These are phyloP conservation scores for Sinhomidia bicolor DNA, from an alignment of 2,888 invertebrate species.

Conservation along the genomic window DNA sequence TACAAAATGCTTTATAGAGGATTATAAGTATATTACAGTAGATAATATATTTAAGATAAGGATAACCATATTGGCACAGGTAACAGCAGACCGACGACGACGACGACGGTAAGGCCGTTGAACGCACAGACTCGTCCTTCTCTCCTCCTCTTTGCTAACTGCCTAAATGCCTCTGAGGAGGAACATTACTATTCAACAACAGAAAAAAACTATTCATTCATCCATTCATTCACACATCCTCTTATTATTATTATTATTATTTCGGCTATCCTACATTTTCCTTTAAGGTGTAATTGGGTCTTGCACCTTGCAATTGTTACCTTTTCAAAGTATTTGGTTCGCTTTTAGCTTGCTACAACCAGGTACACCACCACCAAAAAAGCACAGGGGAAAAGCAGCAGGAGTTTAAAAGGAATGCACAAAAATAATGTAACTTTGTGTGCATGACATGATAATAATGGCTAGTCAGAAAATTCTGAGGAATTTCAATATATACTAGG, in stretches of 20 bases:
- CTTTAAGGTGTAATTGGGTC: background rate
- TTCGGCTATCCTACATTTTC: conserved; percentile 38
- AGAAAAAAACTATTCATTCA: conserved; percentile 58
- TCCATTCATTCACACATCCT: conserved; percentile 59
- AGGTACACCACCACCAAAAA: no score
- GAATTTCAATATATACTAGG: no score
- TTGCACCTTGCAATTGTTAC: background rate
- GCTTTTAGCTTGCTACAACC: no score
- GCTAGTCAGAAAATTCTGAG: no score
- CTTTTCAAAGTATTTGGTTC: conserved; percentile 36
- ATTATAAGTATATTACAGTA: background rate
- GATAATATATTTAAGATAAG: background rate
- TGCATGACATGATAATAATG: no score
- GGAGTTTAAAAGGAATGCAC: no score
- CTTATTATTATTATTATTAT: background rate
- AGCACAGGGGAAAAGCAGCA: no score
- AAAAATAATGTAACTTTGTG: no score
- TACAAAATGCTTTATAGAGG: no score
- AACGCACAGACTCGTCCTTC: conserved; percentile 56
- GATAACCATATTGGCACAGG: background rate
- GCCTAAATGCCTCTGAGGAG: background rate
- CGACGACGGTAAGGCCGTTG: conserved; percentile 57
- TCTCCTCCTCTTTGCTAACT: background rate
- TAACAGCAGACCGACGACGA: background rate
- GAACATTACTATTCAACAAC: conserved; percentile 51